phyloP scores from a whole-genome alignment of 2,888 invertebrate species.

The Eumerus sabulonum region DNA sequence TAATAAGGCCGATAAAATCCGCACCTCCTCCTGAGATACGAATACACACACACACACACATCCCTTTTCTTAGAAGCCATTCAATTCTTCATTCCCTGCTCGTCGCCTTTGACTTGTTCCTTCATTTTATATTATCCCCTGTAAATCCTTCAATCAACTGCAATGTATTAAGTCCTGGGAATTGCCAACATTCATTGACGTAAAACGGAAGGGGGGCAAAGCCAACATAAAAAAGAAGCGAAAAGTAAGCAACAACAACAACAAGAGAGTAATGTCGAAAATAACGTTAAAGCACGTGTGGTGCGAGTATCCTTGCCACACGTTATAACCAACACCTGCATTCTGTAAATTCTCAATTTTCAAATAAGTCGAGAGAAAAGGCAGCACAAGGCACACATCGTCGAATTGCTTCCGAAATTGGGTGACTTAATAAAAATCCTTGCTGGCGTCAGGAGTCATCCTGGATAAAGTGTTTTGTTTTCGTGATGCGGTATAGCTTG shows the following conservation, averaged over 20 bases:
- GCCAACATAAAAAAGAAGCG: too few species aligned
- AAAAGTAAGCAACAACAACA: too few species aligned
- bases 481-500: conserved; percentile 29
- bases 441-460: conserved; percentile 48
- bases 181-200: conserved; percentile 45
- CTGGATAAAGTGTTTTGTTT: conserved; percentile 48
- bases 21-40: too few species aligned
- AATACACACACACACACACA: too few species aligned
- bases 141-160: conserved; percentile 64
- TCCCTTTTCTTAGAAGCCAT: too few species aligned
- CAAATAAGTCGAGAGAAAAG: conserved; percentile 46
- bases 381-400: background rate
- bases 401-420: conserved; percentile 52
- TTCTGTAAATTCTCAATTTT: conserved; percentile 56
- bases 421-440: conserved; percentile 59
- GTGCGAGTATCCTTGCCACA: conserved; percentile 18
- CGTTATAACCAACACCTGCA: conserved; percentile 46
- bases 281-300: conserved; percentile 24
- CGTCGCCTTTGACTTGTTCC: too few species aligned
- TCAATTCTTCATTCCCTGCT: too few species aligned
- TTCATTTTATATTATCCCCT: conserved; percentile 18
- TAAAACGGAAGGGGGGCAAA: background rate
- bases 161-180: conserved; percentile 45
- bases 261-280: conserved; percentile 9
- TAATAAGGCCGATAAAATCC: too few species aligned